Evolutionary conservation across 2,797 vertebrate genomes (phyloP).

Genomic region (Poecilia wingei): DNA sequence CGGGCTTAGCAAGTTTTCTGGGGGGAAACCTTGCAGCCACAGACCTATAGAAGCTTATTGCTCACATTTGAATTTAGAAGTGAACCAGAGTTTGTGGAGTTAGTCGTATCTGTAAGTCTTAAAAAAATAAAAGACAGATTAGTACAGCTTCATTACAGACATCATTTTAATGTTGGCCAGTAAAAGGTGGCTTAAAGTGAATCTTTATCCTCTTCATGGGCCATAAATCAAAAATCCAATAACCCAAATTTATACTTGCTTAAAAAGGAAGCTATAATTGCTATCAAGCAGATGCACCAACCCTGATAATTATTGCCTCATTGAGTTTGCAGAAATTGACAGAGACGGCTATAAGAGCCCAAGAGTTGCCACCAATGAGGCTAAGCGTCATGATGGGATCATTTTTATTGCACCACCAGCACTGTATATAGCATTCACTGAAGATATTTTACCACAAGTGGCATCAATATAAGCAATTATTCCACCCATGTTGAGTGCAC

Average conservation of each 20-base stretch:
- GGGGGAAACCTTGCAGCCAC: not conserved
- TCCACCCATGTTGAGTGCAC: not conserved
- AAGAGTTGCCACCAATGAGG: conserved; percentile 34
- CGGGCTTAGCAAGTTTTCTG: not conserved
- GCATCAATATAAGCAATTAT: not conserved
- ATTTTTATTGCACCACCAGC: conserved; percentile 42
- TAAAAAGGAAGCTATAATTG: conserved; percentile 25
- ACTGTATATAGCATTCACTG: not conserved
- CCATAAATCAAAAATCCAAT: conserved; percentile 17
- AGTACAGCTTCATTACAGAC: not conserved
- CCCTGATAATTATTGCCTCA: conserved; percentile 25
- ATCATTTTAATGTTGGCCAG: not conserved
- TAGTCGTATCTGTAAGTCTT: not conserved
- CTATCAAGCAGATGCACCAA: conserved; percentile 19
- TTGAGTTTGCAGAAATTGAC: conserved; percentile 11
- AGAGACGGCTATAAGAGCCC: conserved; percentile 20
- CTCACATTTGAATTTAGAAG: not conserved
- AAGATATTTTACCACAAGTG: not conserved
- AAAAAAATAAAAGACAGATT: conserved; percentile 1
- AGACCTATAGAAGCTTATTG: not conserved
- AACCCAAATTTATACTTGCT: conserved; percentile 10
- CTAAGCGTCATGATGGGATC: conserved; percentile 36
- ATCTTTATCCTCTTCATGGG: conserved; percentile 2
- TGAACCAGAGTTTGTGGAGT: not conserved
- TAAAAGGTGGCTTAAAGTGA: conserved; percentile 4